These are phyloP conservation scores for Leptinotarsa lineolata DNA, from an alignment of 1,140 invertebrate species.

Conservation along the genomic window DNA sequence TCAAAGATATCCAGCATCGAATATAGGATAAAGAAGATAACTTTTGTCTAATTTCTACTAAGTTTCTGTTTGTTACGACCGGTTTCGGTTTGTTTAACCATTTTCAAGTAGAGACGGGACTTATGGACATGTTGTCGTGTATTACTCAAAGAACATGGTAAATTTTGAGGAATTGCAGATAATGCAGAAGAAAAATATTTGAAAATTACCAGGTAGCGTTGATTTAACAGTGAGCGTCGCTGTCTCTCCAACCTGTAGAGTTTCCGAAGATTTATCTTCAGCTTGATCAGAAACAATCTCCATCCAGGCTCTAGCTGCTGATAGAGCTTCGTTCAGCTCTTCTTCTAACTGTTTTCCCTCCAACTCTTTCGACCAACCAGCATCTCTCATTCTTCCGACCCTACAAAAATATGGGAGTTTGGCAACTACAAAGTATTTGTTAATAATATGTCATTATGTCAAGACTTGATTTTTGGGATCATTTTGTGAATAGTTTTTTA, in stretches of 20 bases:
- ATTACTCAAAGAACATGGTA: too few species aligned
- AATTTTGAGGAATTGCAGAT: too few species aligned
- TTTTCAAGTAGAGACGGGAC: too few species aligned
- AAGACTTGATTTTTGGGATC: too few species aligned
- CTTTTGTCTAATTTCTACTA: too few species aligned
- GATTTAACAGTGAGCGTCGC: conserved; percentile 70
- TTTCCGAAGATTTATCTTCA: conserved; percentile 56
- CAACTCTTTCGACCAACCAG: conserved; percentile 42
- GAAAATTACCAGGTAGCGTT: conserved; percentile 64
- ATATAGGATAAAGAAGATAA: too few species aligned
- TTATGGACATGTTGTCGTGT: too few species aligned
- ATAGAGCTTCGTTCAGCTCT: conserved; percentile 48
- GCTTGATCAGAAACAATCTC: conserved; percentile 64
- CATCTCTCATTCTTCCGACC: conserved; percentile 46
- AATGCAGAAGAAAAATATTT: background rate
- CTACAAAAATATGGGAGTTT: conserved; percentile 28
- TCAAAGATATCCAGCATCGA: too few species aligned
- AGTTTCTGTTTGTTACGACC: too few species aligned
- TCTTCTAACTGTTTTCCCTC: conserved; percentile 38
- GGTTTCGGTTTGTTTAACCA: too few species aligned
- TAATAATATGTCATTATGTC: too few species aligned
- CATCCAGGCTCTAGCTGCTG: conserved; percentile 69
- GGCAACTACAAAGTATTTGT: background rate
- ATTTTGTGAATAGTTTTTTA: too few species aligned
- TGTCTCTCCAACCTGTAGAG: conserved; percentile 72